Percentiles rank a stretch among this genome's conserved stretches.
Conservation (phyloP, 2,797 vertebrate species). For the Champsocephalus esox region DNA sequence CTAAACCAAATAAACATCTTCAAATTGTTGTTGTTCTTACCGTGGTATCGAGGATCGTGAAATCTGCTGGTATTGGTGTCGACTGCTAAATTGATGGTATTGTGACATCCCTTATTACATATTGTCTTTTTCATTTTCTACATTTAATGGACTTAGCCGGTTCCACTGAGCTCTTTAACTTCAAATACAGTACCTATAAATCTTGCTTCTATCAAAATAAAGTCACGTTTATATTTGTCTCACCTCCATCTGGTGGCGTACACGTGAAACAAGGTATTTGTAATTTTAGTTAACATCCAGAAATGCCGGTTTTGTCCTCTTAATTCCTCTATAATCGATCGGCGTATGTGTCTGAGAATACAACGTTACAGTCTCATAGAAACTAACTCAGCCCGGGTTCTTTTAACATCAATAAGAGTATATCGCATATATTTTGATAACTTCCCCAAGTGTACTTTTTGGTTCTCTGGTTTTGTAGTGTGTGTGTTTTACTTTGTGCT, state of each 20-base stretch:
- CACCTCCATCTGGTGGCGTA: too few species aligned
- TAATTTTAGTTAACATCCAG: background rate
- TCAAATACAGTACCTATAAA: slow-evolving; percentile 4
- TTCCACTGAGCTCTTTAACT: background rate
- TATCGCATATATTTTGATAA: slow-evolving; percentile 83
- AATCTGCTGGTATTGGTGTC: too few species aligned
- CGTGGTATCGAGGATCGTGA: too few species aligned
- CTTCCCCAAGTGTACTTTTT: slow-evolving; percentile 83
- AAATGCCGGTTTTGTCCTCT: slow-evolving; percentile 16
- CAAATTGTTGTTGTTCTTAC: too few species aligned
- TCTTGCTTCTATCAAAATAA: background rate
- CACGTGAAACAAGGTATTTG: background rate
- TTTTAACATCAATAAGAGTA: slow-evolving; percentile 64
- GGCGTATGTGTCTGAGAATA: slow-evolving; percentile 42
- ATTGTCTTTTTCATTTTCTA: too few species aligned
- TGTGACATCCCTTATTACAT: too few species aligned
- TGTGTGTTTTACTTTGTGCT: slow-evolving; percentile 57
- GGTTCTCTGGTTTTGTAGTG: slow-evolving; percentile 61
- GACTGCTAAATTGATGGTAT: too few species aligned
- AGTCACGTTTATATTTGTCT: background rate
- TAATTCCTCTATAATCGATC: slow-evolving; percentile 27
- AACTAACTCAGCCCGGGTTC: slow-evolving; percentile 50
- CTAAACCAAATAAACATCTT: too few species aligned
- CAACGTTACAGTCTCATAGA: slow-evolving; percentile 23
- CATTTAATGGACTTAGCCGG: background rate